Conservation (phyloP, 1,140 invertebrate species). For the Diuraphis noxia region DNA sequence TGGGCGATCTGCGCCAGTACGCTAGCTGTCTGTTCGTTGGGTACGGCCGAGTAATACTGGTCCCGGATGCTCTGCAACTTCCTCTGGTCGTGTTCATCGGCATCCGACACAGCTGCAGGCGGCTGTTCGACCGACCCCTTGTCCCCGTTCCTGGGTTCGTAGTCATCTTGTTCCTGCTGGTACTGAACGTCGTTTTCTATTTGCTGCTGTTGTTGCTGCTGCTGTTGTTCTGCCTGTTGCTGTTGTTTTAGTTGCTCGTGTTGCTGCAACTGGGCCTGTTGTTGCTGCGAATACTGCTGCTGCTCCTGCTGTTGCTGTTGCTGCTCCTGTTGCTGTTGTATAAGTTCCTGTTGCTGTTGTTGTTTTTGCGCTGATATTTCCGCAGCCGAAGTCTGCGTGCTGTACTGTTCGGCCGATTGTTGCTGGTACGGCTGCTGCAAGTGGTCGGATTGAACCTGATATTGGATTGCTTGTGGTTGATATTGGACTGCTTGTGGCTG, state of each 20-base stretch:
- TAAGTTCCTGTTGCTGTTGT: slow-evolving; percentile 9
- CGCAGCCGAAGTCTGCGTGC: background rate
- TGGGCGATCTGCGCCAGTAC: slow-evolving; percentile 45
- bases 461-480: background rate
- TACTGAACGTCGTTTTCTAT: slow-evolving; percentile 57
- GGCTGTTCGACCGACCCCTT: background rate
- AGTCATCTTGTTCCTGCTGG: slow-evolving; percentile 53
- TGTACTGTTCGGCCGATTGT: slow-evolving; percentile 14
- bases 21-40: slow-evolving; percentile 35
- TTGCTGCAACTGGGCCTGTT: slow-evolving; percentile 11
- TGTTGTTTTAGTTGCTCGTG: background rate
- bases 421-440: slow-evolving; percentile 49
- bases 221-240: slow-evolving; percentile 14
- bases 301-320: slow-evolving; percentile 55
- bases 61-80: slow-evolving; percentile 18
- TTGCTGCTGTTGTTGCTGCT: slow-evolving; percentile 39
- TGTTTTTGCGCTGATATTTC: background rate
- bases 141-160: slow-evolving; percentile 24
- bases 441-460: background rate
- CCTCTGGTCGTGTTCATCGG: background rate
- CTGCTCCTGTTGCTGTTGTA: background rate
- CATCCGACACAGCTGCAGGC: too few relatives aligned
- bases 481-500: background rate
- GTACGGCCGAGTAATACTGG: slow-evolving; percentile 39
- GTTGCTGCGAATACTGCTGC: slow-evolving; percentile 42